Percentiles rank a stretch among this genome's conserved stretches.
phyloP scores from a whole-genome alignment of 2,113 vertebrate genomes.

The Psilopsiagon aymara region DNA sequence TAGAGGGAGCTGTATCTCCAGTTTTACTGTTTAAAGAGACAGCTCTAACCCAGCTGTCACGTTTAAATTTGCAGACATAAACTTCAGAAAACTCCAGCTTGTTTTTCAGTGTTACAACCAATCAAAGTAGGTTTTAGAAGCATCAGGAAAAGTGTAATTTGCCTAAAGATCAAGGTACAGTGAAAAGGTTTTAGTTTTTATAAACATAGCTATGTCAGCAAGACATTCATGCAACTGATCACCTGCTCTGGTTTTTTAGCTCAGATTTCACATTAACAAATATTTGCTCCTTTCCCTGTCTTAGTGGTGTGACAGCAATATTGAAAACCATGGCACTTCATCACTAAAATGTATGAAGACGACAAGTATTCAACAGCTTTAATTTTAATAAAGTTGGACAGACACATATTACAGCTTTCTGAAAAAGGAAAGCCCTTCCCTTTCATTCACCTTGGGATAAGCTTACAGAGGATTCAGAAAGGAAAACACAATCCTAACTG shows the following conservation, averaged over 20 bases:
- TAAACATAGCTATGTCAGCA: neutral
- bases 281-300: neutral
- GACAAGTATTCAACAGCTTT: neutral
- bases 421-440: neutral
- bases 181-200: neutral
- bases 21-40: constrained; percentile 29
- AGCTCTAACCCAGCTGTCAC: neutral
- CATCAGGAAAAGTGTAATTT: neutral
- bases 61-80: neutral
- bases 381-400: neutral
- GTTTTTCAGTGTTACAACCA: neutral
- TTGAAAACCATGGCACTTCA: neutral
- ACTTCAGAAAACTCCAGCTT: neutral
- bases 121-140: neutral
- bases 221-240: neutral
- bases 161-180: neutral
- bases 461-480: neutral
- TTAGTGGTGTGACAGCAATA: neutral
- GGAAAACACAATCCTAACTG: neutral
- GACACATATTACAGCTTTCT: neutral
- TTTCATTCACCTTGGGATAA: neutral
- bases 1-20: constrained; percentile 63
- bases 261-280: neutral
- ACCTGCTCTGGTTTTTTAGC: neutral
- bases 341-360: neutral